Percentiles rank a stretch among this genome's conserved stretches.
Evolutionary conservation across 1,140 invertebrate genomes (phyloP).

Genomic region (Hetaerina americana): DNA sequence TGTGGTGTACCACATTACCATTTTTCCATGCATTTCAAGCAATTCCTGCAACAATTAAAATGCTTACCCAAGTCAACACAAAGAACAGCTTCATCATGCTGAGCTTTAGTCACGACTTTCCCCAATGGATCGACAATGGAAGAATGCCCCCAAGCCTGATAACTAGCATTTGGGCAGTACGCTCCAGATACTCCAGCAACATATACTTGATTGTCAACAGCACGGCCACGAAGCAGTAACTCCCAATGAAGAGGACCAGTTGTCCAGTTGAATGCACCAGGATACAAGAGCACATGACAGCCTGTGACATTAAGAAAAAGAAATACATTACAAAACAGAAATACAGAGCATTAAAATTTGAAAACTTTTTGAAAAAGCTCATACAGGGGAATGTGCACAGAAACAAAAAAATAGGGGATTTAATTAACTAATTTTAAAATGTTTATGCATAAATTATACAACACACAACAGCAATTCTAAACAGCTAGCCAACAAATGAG

Average conservation of each 20-base stretch:
- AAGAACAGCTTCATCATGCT: slow-evolving; percentile 55
- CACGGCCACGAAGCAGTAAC: slow-evolving; percentile 60
- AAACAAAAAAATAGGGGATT: no score
- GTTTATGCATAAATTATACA: no score
- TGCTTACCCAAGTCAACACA: slow-evolving; percentile 56
- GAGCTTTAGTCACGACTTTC: slow-evolving; percentile 53
- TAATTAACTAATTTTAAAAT: no score
- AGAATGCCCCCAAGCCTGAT: slow-evolving; percentile 83
- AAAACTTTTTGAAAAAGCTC: slow-evolving; percentile 16
- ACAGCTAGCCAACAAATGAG: no score
- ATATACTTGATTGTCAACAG: slow-evolving; percentile 78
- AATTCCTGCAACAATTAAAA: no score
- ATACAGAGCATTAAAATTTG: slow-evolving; percentile 22
- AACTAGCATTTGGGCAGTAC: slow-evolving; percentile 50
- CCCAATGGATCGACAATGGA: slow-evolving; percentile 81
- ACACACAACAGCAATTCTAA: no score
- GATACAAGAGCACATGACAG: slow-evolving; percentile 75
- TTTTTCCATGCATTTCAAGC: no score
- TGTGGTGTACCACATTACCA: no score
- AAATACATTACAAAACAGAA: background rate
- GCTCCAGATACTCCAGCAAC: slow-evolving; percentile 66
- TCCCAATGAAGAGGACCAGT: slow-evolving; percentile 91
- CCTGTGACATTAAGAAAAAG: slow-evolving; percentile 32
- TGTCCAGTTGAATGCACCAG: slow-evolving; percentile 92
- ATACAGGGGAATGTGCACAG: no score